A percentile compares a stretch with the other conserved stretches of the same genome.
phyloP scores from a whole-genome alignment of 1,140 invertebrate species.

The Paralvinella palmiformis region DNA sequence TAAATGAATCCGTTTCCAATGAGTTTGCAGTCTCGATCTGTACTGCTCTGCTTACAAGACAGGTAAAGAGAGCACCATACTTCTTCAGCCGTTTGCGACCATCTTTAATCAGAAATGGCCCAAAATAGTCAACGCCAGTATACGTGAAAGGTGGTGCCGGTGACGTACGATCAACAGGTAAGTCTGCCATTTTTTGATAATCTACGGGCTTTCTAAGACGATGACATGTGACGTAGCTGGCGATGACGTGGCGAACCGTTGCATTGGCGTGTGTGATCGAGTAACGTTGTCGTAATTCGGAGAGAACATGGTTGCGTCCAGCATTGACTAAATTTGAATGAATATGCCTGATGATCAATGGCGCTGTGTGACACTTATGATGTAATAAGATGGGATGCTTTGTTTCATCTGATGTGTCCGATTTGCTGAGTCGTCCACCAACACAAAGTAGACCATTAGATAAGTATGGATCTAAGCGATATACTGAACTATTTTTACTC shows the following conservation, averaged over 20 bases:
- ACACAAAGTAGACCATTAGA: no score
- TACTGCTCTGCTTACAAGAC: slow-evolving; percentile 17
- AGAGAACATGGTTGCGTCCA: neutral
- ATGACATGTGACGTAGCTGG: neutral
- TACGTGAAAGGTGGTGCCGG: neutral
- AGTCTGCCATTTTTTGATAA: neutral
- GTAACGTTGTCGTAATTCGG: neutral
- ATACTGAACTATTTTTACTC: no score
- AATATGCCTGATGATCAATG: neutral
- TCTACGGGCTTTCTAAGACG: neutral
- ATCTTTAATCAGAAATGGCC: neutral
- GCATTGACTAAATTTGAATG: neutral
- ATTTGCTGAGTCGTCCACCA: neutral
- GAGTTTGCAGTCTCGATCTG: slow-evolving; percentile 41
- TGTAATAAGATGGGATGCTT: neutral
- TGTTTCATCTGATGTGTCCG: neutral
- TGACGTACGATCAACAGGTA: neutral
- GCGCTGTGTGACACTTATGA: no score
- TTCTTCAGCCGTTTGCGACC: slow-evolving; percentile 9
- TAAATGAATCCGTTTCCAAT: slow-evolving; percentile 41
- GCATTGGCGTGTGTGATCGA: neutral
- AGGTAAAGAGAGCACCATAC: slow-evolving; percentile 21
- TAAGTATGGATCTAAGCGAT: no score
- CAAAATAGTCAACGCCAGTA: neutral
- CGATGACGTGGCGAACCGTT: neutral